A percentile compares a stretch with the other conserved stretches of the same genome.
Conservation (phyloP, 2,797 vertebrate genomes). For the Syngnathus rostellatus region DNA sequence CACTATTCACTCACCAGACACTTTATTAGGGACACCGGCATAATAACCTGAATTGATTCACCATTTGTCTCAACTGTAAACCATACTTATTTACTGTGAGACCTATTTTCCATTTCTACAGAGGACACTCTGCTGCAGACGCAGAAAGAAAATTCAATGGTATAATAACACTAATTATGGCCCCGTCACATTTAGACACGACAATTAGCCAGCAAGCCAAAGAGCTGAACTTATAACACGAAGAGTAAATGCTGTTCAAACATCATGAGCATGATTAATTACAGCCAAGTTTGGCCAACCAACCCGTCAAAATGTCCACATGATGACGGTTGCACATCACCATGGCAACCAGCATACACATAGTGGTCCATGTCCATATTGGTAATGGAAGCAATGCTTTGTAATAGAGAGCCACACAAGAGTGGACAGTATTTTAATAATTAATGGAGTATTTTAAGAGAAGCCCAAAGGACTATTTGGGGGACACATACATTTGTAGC, state of each 20-base stretch:
- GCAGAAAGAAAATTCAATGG: conserved; percentile 22
- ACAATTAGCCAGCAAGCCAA: conserved; percentile 12
- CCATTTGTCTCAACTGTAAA: neutral
- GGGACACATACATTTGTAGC: neutral
- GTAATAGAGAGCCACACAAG: neutral
- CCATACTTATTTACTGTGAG: neutral
- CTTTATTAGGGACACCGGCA: neutral
- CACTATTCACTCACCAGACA: neutral
- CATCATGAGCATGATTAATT: conserved; percentile 27
- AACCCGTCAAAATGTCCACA: conserved; percentile 5
- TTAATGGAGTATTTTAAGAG: neutral
- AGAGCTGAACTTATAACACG: conserved; percentile 9
- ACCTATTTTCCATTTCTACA: neutral
- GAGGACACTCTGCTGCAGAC: conserved; percentile 9
- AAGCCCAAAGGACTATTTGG: neutral
- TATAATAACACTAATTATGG: conserved; percentile 31
- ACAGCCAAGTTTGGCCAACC: conserved; percentile 13
- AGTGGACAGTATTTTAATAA: neutral
- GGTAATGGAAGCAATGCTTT: neutral
- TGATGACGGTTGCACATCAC: neutral
- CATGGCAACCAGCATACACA: neutral
- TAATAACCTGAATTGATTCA: neutral
- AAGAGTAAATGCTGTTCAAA: conserved; percentile 6
- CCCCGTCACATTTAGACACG: conserved; percentile 10
- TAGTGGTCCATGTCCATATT: neutral